Evolutionary conservation across 2,797 vertebrate species (phyloP).

Genomic region (Manis pentadactyla): DNA sequence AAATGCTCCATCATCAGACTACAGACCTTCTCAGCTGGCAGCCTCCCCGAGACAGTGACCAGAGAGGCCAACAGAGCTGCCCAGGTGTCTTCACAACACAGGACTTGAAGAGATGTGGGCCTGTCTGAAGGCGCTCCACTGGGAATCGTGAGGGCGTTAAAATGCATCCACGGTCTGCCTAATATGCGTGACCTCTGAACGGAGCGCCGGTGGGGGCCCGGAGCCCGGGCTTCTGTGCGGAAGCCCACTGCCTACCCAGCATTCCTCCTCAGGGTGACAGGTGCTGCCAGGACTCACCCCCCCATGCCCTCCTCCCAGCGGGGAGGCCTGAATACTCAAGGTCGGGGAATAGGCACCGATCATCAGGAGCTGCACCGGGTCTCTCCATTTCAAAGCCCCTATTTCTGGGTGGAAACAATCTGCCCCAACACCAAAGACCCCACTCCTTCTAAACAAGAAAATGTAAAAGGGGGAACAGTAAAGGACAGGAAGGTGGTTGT

Average conservation of each 20-base stretch:
- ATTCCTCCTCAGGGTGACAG: rapidly evolving
- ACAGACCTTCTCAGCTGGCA: background rate
- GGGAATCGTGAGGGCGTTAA: background rate
- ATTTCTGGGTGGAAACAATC: background rate
- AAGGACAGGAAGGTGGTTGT: background rate
- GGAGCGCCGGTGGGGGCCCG: rapidly evolving
- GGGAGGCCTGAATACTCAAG: rapidly evolving
- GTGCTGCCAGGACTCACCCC: background rate
- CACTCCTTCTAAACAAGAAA: background rate
- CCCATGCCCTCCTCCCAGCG: background rate
- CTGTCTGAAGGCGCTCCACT: no score
- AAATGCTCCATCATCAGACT: background rate
- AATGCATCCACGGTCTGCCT: background rate
- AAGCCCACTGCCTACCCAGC: rapidly evolving
- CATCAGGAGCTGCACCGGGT: background rate
- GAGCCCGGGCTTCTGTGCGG: background rate
- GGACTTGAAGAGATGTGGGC: background rate
- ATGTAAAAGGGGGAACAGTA: background rate
- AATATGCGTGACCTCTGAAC: rapidly evolving
- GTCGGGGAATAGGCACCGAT: background rate
- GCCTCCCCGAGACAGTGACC: background rate
- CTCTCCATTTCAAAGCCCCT: background rate
- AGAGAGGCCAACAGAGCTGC: background rate
- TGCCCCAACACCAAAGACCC: no score
- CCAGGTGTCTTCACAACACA: background rate